Conservation (phyloP, 92 coral and sea anemone species). For the Galaxea fascicularis region DNA sequence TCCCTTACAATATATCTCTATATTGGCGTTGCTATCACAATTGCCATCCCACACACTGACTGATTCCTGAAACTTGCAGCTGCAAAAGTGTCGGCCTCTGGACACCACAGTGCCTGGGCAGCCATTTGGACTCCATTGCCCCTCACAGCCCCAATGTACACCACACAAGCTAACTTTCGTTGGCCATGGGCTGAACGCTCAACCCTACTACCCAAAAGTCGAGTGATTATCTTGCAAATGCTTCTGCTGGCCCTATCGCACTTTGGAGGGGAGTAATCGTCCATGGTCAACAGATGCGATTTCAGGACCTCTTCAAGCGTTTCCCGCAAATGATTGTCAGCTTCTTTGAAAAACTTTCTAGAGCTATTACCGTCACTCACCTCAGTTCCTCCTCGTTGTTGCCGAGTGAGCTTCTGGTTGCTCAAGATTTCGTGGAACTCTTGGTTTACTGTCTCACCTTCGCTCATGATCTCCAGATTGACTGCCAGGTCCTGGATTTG, state of each 20-base stretch:
- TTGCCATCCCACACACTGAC: constrained; percentile 58
- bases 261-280: constrained; percentile 21
- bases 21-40: constrained; percentile 53
- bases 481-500: constrained; percentile 38
- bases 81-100: constrained; percentile 65
- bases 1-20: background rate
- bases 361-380: background rate
- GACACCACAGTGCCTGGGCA: constrained; percentile 67
- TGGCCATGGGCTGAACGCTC: constrained; percentile 23
- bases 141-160: constrained; percentile 74
- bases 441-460: background rate
- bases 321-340: constrained; percentile 37
- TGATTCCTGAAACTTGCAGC: constrained; percentile 60
- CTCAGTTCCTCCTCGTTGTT: background rate
- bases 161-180: constrained; percentile 61
- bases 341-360: constrained; percentile 11
- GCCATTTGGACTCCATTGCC: constrained; percentile 66
- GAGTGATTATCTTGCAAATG: constrained; percentile 24
- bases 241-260: constrained; percentile 42
- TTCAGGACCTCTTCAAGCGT: constrained; percentile 37
- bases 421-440: background rate
- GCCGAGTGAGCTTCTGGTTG: background rate
- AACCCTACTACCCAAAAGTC: constrained; percentile 9
- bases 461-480: constrained; percentile 12
- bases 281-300: constrained; percentile 44